These are phyloP conservation scores for Porites evermanni DNA, from an alignment of 92 coral and sea anemone species.

Conservation along the genomic window DNA sequence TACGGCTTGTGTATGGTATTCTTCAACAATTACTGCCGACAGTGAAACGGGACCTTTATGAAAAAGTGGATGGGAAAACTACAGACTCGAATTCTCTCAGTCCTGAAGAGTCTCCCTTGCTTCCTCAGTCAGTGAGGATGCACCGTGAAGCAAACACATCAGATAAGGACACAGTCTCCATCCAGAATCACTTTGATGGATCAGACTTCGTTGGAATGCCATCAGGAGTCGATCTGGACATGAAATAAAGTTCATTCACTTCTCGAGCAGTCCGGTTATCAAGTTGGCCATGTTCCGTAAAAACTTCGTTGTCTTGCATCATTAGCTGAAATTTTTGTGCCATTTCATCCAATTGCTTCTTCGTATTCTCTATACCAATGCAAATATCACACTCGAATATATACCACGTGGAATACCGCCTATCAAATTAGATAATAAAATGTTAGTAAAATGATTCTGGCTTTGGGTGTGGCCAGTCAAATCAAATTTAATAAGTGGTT, in stretches of 20 bases:
- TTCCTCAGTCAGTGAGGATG: conserved; percentile 55
- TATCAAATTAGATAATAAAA: too few relatives aligned
- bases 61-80: conserved; percentile 44
- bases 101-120: conserved; percentile 47
- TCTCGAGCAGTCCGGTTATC: too few relatives aligned
- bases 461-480: too few relatives aligned
- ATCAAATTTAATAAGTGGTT: too few relatives aligned
- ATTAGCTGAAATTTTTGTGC: too few relatives aligned
- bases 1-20: conserved; percentile 39
- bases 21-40: conserved; percentile 48
- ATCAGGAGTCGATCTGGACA: conserved; percentile 39
- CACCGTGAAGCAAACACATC: conserved; percentile 55
- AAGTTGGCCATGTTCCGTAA: too few relatives aligned
- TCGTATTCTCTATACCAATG: too few relatives aligned
- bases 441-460: too few relatives aligned
- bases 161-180: conserved; percentile 23
- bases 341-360: too few relatives aligned
- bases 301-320: too few relatives aligned
- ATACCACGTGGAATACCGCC: too few relatives aligned
- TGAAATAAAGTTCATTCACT: conserved; percentile 10
- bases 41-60: conserved; percentile 53
- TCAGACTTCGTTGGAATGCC: conserved; percentile 33
- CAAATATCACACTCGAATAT: too few relatives aligned
- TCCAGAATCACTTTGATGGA: conserved; percentile 42
- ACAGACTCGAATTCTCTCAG: neutral